Conservation (phyloP, 2,113 vertebrate genomes). For the Pseudopodoces humilis region DNA sequence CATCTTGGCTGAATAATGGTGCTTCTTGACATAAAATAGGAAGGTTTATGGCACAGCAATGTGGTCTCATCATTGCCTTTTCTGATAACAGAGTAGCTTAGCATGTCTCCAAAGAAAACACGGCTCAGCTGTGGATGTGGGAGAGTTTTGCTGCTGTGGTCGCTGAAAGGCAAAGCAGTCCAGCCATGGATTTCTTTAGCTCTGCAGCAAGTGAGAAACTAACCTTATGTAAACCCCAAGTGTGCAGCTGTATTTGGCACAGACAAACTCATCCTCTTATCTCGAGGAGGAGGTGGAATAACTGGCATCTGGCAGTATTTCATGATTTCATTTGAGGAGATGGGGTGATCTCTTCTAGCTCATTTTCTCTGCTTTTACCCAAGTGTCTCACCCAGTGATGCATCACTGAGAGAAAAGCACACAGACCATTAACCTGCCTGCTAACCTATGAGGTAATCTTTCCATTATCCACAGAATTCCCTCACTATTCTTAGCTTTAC, state of each 20-base stretch:
- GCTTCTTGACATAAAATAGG: neutral
- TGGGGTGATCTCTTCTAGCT: neutral
- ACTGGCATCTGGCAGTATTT: neutral
- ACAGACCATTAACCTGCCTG: constrained; percentile 15
- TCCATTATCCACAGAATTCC: neutral
- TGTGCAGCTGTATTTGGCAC: neutral
- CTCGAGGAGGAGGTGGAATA: neutral
- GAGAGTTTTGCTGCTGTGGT: neutral
- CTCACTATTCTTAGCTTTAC: neutral
- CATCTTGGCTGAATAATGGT: neutral
- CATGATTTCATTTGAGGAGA: neutral
- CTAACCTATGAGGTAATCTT: constrained; percentile 57
- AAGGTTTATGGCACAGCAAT: neutral
- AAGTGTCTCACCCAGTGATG: neutral
- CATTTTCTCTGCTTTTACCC: neutral
- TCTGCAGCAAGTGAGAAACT: neutral
- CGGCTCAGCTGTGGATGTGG: neutral
- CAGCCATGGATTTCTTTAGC: neutral
- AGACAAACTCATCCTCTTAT: neutral
- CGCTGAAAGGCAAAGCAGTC: neutral
- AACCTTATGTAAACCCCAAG: neutral
- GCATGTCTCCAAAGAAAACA: neutral
- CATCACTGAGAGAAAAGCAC: neutral
- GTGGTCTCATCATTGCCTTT: neutral
- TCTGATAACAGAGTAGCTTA: neutral